Evolutionary conservation across 2,797 vertebrate species (phyloP).

Genomic region (Mastacembelus armatus): DNA sequence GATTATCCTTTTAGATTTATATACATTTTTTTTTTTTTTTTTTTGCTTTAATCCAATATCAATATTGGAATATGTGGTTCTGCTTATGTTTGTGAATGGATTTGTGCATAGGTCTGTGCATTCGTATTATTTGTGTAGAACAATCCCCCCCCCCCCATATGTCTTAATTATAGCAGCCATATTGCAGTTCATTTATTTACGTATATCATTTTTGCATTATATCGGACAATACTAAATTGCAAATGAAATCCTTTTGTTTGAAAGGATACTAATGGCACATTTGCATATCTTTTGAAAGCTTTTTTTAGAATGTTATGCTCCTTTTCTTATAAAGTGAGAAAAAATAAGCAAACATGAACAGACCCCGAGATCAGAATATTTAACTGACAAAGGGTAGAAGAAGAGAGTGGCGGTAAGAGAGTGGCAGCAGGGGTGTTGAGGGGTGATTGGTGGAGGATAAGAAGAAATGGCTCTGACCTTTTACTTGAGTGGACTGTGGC

Average conservation of each 20-base stretch:
- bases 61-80: constrained; percentile 2
- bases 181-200: too few relatives aligned
- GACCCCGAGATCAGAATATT: constrained; percentile 3
- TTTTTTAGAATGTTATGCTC: background rate
- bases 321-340: background rate
- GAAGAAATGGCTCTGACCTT: constrained; percentile 77
- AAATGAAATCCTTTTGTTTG: background rate
- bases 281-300: background rate
- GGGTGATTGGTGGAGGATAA: constrained; percentile 41
- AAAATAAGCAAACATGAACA: background rate
- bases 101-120: constrained; percentile 2
- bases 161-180: constrained; percentile 21
- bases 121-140: background rate
- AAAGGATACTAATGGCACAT: background rate
- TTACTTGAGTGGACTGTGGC: constrained; percentile 71
- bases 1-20: constrained; percentile 49
- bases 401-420: background rate
- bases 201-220: too few relatives aligned
- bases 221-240: background rate
- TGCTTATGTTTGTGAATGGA: background rate
- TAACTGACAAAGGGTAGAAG: constrained; percentile 1
- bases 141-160: background rate
- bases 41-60: constrained; percentile 23
- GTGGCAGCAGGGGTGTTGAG: background rate
- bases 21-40: too few relatives aligned